Evolutionary conservation across 2,113 vertebrate genomes (phyloP).

Genomic region (Istiophorus platypterus): DNA sequence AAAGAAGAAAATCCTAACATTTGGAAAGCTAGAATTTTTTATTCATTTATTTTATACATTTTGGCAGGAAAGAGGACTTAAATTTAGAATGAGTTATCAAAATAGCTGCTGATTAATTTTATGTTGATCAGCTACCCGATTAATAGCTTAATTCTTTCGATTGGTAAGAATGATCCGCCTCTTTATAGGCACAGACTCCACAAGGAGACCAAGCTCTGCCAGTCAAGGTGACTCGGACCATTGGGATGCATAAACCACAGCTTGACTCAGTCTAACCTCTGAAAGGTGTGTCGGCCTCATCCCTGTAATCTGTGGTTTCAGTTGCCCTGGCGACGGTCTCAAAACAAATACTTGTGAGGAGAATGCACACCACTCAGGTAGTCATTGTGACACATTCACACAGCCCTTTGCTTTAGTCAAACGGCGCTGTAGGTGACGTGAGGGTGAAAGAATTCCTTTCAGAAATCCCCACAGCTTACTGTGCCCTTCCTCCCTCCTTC

Average conservation of each 20-base stretch:
- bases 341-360: conserved; percentile 74
- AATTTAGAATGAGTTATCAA: too few species aligned
- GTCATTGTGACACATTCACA: conserved; percentile 68
- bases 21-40: not conserved
- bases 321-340: conserved; percentile 73
- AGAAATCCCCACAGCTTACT: conserved; percentile 70
- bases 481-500: conserved; percentile 75
- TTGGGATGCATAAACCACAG: conserved; percentile 79
- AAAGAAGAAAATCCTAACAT: not conserved
- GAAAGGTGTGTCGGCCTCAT: conserved; percentile 76
- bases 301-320: conserved; percentile 84
- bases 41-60: too few species aligned
- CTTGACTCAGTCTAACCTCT: conserved; percentile 79
- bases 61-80: not conserved
- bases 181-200: conserved; percentile 13
- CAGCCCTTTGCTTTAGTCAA: conserved; percentile 71
- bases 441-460: conserved; percentile 82
- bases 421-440: conserved; percentile 72
- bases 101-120: not conserved
- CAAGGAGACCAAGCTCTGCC: conserved; percentile 29
- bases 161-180: not conserved
- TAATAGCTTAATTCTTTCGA: not conserved
- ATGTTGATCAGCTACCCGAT: not conserved
- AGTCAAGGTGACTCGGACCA: conserved; percentile 78
- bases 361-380: conserved; percentile 72